These are phyloP conservation scores for Eclectus roratus DNA, from an alignment of 2,113 vertebrate species.

Conservation along the genomic window DNA sequence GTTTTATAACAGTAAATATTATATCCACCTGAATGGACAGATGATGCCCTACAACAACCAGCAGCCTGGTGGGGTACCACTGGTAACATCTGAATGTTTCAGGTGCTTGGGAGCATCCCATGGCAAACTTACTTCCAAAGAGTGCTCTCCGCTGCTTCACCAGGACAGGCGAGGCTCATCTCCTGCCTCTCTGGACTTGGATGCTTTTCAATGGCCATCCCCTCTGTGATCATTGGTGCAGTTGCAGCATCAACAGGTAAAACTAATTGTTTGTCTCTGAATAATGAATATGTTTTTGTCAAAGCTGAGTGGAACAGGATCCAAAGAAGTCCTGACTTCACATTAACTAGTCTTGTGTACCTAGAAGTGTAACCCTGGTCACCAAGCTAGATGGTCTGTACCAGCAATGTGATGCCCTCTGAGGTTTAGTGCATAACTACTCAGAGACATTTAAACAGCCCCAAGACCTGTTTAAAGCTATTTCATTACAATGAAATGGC, in stretches of 20 bases:
- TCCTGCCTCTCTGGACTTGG: constrained; percentile 75
- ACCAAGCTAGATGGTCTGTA: not conserved
- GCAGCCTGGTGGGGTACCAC: not conserved
- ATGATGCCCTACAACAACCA: not conserved
- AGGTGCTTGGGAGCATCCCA: constrained; percentile 81
- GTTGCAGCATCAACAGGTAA: constrained; percentile 83
- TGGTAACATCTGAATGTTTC: not conserved
- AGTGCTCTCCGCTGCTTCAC: constrained; percentile 76
- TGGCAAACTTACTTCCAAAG: constrained; percentile 87
- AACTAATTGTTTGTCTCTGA: rapidly evolving
- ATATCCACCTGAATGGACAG: not conserved
- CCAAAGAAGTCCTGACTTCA: not conserved
- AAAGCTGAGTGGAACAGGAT: not conserved
- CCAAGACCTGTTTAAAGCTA: not conserved
- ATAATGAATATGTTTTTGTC: not conserved
- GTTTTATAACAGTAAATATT: not conserved
- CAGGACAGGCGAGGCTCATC: constrained; percentile 76
- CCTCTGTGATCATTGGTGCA: constrained; percentile 79
- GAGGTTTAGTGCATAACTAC: not conserved
- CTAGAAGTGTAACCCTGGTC: not conserved
- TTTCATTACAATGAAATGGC: not conserved
- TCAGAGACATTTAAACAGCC: not conserved
- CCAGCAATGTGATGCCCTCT: not conserved
- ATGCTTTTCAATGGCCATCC: constrained; percentile 77
- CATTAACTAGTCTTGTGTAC: not conserved